These are phyloP conservation scores for Panagrolaimus sp. DNA, from an alignment of 1,140 invertebrate species.

Conservation along the genomic window DNA sequence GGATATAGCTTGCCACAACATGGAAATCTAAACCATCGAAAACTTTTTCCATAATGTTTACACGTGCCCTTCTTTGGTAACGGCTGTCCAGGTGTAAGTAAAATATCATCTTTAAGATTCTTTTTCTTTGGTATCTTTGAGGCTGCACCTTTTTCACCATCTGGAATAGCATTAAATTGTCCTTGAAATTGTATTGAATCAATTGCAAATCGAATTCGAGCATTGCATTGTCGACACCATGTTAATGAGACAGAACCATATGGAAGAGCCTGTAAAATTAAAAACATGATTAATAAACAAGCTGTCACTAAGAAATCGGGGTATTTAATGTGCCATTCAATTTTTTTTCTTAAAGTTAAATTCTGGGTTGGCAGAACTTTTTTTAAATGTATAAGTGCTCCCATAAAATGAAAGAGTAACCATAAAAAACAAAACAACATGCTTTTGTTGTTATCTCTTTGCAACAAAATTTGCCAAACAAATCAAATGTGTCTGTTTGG, in stretches of 20 bases:
- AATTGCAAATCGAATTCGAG: background rate
- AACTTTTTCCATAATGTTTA: constrained; percentile 61
- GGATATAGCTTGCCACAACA: constrained; percentile 61
- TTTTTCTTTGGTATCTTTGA: background rate
- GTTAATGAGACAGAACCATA: background rate
- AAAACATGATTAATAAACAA: no score
- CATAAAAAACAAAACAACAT: no score
- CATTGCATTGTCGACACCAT: constrained; percentile 9
- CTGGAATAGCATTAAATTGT: background rate
- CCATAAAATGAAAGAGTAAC: no score
- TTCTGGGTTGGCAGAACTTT: no score
- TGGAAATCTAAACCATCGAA: constrained; percentile 60
- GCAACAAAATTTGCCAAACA: no score
- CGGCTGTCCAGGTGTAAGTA: constrained; percentile 58
- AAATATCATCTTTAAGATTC: constrained; percentile 25
- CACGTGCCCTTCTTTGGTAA: constrained; percentile 60
- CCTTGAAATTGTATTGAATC: background rate
- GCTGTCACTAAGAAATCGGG: no score
- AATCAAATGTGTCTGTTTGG: no score
- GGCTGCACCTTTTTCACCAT: background rate
- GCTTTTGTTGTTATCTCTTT: no score
- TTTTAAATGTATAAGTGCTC: no score
- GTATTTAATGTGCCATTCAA: no score
- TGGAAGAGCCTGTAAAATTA: background rate
- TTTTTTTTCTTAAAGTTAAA: no score